A percentile compares a stretch with the other conserved stretches of the same genome.
phyloP scores from a whole-genome alignment of 2,797 vertebrate species.

The Poecilia picta region DNA sequence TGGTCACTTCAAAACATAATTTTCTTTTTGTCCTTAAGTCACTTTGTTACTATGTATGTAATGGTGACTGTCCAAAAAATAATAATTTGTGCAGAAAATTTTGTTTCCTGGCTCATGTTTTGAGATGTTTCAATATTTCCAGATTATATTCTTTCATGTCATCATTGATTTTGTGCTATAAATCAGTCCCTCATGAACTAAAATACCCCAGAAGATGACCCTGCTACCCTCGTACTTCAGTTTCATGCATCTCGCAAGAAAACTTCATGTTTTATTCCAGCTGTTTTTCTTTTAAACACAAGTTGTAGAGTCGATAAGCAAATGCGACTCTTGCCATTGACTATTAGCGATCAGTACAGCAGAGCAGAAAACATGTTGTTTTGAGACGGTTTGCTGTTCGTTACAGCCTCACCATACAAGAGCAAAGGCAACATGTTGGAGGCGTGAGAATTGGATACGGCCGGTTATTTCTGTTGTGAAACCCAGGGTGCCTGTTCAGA shows the following conservation, averaged over 20 bases:
- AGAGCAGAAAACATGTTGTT: background rate
- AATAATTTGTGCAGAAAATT: background rate
- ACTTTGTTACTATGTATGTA: background rate
- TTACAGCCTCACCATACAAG: constrained; percentile 46
- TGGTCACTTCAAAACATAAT: background rate
- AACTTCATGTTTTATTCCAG: background rate
- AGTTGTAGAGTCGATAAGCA: background rate
- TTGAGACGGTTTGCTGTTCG: constrained; percentile 39
- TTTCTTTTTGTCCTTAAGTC: background rate
- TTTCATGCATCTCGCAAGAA: background rate
- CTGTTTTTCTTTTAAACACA: background rate
- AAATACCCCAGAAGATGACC: background rate
- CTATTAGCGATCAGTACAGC: background rate
- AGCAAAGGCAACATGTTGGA: constrained; percentile 43
- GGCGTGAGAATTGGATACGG: constrained; percentile 65
- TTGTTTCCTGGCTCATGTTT: background rate
- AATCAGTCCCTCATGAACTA: background rate
- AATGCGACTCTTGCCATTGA: background rate
- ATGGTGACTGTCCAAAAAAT: background rate
- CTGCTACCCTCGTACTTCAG: background rate
- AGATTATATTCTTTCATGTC: background rate
- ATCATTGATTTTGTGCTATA: background rate
- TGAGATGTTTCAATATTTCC: background rate
- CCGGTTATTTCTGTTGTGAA: constrained; percentile 71
- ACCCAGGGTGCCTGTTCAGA: constrained; percentile 63